Evolutionary conservation across 2,888 invertebrate genomes (phyloP), one percentile per base, ranked within the genome.

Genomic region (Spodoptera littoralis): DNA sequence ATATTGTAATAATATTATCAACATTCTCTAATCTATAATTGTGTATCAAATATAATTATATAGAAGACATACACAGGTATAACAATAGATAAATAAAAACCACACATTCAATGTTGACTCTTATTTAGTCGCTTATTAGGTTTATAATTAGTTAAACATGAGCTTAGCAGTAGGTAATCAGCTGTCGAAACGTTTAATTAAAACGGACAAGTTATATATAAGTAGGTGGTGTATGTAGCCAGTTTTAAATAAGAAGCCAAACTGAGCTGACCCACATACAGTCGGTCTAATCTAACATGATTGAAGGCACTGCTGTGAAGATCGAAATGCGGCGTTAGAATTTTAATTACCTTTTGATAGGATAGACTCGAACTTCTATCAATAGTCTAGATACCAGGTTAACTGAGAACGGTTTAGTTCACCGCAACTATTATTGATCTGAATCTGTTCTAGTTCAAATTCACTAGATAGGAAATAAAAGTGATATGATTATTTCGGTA

Each of bases 201-300:
- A 59, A 51, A 64, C 13, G 42, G 56, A 51, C 64, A 50, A 59
- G 64, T 58, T 62, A 49, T 57, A 36, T 64, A 57, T 13, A 18
- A 66, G 49, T 62, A 57, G 52, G 48, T 52, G 57, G 13, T 53
- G 54, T 61, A 51, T 59, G 45, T 51, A 70, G 68, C 67, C 54
- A 78, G 76, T 82, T 84, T 84, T 81, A 81, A 82, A 84, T 83
- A 81, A 82, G 83, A 84, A 84, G 83, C 83, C 84, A 82, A 85
- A 87, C 82, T 82, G 73, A 79, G 77, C 79, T 90, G 89, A 89
- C 90, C 89, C 83, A 89, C 81, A 88, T 88, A 83, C 82, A 88
- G 84, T 81, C 82, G 81, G 80, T 87, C 85, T 85, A 85, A 86
- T 89, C 83, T 85, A 84, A 79, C 79, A 80, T 83, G 84, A 88